phyloP scores from a whole-genome alignment of 1,140 invertebrate genomes.

The Aphidius ervi region DNA sequence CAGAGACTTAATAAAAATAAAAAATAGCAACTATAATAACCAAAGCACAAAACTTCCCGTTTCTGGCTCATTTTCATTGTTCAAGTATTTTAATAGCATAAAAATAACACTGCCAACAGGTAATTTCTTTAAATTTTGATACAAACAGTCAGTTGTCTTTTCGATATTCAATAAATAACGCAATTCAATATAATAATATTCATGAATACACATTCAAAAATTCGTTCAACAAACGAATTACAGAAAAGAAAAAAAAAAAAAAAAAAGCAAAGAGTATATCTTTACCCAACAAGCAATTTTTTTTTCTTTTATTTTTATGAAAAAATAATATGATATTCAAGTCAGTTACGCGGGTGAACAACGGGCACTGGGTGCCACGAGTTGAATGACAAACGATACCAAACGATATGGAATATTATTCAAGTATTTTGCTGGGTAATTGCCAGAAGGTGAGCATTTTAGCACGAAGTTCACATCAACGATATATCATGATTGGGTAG shows the following conservation, averaged over 20 bases:
- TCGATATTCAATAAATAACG: background rate
- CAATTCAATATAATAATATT: background rate
- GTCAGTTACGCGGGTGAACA: conserved; percentile 48
- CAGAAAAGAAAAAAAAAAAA: background rate
- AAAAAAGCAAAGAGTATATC: conserved; percentile 3
- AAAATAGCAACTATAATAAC: conserved; percentile 28
- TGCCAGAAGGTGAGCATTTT: conserved; percentile 48
- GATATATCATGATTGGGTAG: background rate
- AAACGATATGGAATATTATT: conserved; percentile 17
- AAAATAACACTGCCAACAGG: no score
- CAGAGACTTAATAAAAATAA: no score
- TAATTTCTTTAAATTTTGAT: background rate
- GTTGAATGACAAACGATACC: conserved; percentile 44
- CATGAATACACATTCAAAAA: background rate
- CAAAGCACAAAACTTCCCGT: conserved; percentile 38
- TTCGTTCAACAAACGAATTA: background rate
- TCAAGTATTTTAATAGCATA: no score
- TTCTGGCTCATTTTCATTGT: conserved; percentile 31
- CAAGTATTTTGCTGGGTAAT: conserved; percentile 41
- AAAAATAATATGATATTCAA: conserved; percentile 48
- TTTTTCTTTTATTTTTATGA: conserved; percentile 41
- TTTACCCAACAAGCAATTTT: conserved; percentile 15
- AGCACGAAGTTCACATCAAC: conserved; percentile 28
- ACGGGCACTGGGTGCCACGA: conserved; percentile 43
- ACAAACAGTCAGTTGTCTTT: background rate